Evolutionary conservation across 1,140 invertebrate species (phyloP), one percentile per base, ranked within the genome.

Genomic region (Amyelois transitella): DNA sequence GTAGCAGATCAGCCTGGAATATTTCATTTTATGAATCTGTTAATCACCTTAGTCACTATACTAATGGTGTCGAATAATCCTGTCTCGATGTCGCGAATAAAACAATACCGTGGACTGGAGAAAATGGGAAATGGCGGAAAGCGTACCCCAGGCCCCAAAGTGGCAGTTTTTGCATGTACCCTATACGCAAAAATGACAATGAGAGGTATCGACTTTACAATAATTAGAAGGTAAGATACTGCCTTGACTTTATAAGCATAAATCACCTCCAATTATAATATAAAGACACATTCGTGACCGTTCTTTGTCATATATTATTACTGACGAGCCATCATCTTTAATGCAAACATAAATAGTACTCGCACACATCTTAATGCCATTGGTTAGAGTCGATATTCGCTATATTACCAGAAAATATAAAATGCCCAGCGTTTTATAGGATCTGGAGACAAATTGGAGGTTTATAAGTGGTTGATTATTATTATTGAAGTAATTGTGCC

Each of bases 391-490:
- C 8, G 7, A 12, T 1, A 20, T 48, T 48, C 12, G 10, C 12
- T 6, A n/a, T n/a, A 12, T 10, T 21, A 20, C 0, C n/a, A n/a
- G 18, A 6, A 8, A 10, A 45, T 8, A 45, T 45, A 48, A 21
- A 48, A 48, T 48, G 45, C 12, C 10, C 4, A 21, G 5, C 1
- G 20, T 17, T 48, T 21, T 19, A 48, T 48, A 38, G 12, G 32
- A 20, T 48, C 45, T 48, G 45, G 45, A 21, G 45, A 48, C 45
- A 48, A 48, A 48, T 48, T 19, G 18, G 45, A 48, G 45, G 45
- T 48, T 12, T 21, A 48, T 48, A 48, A 48, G 18, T 20, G 45
- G 45, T 17, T 48, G 45, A 48, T 48, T 19, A 48, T 48, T 48
- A 48, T 48, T 21, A 48, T 48, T 19, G 12, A 5, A 19, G 45